Percentiles rank a stretch among this genome's conserved stretches.
Conservation (phyloP, 2,888 invertebrate species). For the Branchellion lobata region DNA sequence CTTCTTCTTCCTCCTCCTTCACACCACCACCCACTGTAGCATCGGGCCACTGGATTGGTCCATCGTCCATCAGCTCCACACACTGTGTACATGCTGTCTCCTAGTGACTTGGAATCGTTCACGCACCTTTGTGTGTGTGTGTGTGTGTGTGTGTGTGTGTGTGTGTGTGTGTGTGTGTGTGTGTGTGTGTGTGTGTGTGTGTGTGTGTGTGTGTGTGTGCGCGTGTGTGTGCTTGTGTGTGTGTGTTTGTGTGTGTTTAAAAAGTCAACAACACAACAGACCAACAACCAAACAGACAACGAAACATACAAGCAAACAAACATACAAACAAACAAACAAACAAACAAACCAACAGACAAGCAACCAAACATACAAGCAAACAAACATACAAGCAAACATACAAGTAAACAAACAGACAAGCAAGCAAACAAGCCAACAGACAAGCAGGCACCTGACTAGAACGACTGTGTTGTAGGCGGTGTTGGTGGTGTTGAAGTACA, state of each 20-base stretch:
- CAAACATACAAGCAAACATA: too few relatives aligned
- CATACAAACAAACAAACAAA: too few relatives aligned
- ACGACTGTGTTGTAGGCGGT: conserved; percentile 33
- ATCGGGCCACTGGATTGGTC: conserved; percentile 8
- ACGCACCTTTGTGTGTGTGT: neutral
- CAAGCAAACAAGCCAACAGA: neutral
- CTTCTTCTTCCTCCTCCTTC: too few relatives aligned
- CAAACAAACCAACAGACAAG: too few relatives aligned
- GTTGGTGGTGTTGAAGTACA: conserved; percentile 26
- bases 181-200: neutral
- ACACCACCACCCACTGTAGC: conserved; percentile 39
- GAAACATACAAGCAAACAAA: too few relatives aligned
- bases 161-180: neutral
- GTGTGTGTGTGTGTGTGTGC: neutral
- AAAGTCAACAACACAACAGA: too few relatives aligned
- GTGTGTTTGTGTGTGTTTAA: too few relatives aligned
- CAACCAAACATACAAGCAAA: too few relatives aligned
- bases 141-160: neutral
- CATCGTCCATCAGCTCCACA: conserved; percentile 26
- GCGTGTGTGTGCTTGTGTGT: neutral
- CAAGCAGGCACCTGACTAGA: neutral
- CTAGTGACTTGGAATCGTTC: conserved; percentile 16
- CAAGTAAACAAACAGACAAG: neutral
- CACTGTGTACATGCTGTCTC: conserved; percentile 23
- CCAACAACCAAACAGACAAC: too few relatives aligned